A percentile compares a stretch with the other conserved stretches of the same genome.
Evolutionary conservation across 2,888 invertebrate species (phyloP).

Genomic region (Seira musarum): DNA sequence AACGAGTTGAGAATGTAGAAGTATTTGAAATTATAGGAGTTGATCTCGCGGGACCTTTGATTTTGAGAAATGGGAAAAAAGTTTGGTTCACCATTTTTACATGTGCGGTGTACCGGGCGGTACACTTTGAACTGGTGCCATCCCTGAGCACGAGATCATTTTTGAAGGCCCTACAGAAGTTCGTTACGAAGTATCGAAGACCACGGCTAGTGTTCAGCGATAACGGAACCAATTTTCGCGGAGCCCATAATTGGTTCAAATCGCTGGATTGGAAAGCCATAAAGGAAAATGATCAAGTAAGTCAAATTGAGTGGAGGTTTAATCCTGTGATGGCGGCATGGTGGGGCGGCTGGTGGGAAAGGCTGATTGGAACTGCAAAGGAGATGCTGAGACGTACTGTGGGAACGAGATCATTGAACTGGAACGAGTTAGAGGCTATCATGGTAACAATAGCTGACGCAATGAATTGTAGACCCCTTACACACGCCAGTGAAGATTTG

Average conservation of each 20-base stretch:
- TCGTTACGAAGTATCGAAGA: not conserved
- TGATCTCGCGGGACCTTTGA: constrained; percentile 71
- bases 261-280: constrained; percentile 20
- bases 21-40: not conserved
- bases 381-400: constrained; percentile 1
- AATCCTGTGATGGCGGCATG: constrained; percentile 48
- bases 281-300: not conserved
- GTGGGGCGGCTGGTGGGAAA: constrained; percentile 12
- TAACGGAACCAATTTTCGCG: not conserved
- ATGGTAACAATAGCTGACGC: not conserved
- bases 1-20: not conserved
- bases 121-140: constrained; percentile 43
- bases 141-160: not conserved
- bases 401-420: not conserved
- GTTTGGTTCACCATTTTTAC: constrained; percentile 71
- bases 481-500: not conserved
- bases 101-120: constrained; percentile 71
- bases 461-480: constrained; percentile 2
- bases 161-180: not conserved
- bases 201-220: constrained; percentile 55
- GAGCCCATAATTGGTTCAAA: not conserved
- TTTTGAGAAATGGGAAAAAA: constrained; percentile 68
- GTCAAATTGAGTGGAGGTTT: constrained; percentile 69
- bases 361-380: not conserved
- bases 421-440: not conserved